These are phyloP conservation scores for Ochropleura leucogaster DNA, from an alignment of 2,888 invertebrate genomes.

Conservation along the genomic window DNA sequence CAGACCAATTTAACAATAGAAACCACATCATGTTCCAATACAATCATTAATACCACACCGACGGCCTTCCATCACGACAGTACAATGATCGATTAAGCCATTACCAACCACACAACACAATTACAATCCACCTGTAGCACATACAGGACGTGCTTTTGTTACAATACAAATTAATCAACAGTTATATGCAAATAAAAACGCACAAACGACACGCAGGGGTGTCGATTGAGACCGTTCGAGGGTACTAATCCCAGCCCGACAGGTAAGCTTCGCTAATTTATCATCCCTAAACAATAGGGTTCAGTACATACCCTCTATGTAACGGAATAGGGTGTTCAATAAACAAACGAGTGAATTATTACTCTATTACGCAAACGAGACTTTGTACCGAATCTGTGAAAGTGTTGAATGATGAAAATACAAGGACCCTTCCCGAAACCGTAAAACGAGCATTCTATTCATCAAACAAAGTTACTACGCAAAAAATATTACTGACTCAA, in stretches of 20 bases:
- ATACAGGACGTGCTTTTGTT: slow-evolving; percentile 70
- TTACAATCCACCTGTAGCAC: slow-evolving; percentile 51
- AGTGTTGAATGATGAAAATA: slow-evolving; percentile 6
- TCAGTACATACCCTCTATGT: slow-evolving; percentile 74
- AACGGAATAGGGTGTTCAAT: slow-evolving; percentile 79
- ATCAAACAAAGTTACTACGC: no score
- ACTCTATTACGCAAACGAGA: slow-evolving; percentile 45
- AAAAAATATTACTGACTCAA: no score
- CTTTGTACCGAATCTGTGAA: not conserved
- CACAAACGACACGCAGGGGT: slow-evolving; percentile 80
- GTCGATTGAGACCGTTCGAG: slow-evolving; percentile 79
- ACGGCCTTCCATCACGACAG: slow-evolving; percentile 25
- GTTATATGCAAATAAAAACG: slow-evolving; percentile 86
- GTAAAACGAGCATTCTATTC: no score
- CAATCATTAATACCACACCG: slow-evolving; percentile 16
- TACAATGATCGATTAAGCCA: slow-evolving; percentile 47
- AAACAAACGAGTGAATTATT: slow-evolving; percentile 76
- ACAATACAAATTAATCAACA: slow-evolving; percentile 84
- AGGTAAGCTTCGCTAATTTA: slow-evolving; percentile 89
- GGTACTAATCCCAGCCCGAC: slow-evolving; percentile 85
- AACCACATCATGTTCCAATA: slow-evolving; percentile 1
- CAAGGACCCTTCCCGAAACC: no score
- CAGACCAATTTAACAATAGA: not conserved
- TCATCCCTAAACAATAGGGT: slow-evolving; percentile 88
- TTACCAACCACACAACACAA: slow-evolving; percentile 36